Evolutionary conservation across 30 jellyfish, hydroid and myxozoan species (phyloP).

Genomic region (Mastigias papua): DNA sequence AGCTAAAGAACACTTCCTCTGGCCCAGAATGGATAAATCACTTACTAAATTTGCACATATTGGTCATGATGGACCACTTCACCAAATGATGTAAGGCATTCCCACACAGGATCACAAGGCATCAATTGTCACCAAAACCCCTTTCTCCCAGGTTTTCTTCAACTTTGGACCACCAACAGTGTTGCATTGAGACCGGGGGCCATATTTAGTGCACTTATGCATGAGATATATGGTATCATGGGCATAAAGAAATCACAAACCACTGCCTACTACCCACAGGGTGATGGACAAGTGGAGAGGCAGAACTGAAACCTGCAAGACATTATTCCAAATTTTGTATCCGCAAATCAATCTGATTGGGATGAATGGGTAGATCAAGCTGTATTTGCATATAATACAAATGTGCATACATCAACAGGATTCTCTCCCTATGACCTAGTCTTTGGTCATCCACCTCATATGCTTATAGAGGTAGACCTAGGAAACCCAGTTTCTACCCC

Average conservation of each 20-base stretch:
- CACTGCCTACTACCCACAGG: conserved; percentile 33
- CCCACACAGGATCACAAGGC: conserved; percentile 40
- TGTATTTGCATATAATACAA: conserved; percentile 55
- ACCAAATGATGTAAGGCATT: conserved; percentile 12
- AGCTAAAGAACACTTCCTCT: neutral
- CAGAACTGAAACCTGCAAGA: conserved; percentile 33
- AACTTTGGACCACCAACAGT: conserved; percentile 49
- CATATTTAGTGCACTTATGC: conserved; percentile 35
- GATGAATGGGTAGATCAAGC: conserved; percentile 32
- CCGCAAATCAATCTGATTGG: conserved; percentile 16
- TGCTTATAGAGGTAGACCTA: conserved; percentile 13
- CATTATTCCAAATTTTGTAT: conserved; percentile 8
- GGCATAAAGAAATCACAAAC: conserved; percentile 3
- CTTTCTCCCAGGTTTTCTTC: conserved; percentile 17
- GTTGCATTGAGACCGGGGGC: conserved; percentile 61
- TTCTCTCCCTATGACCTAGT: conserved; percentile 40
- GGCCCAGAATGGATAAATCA: neutral
- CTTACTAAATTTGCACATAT: neutral
- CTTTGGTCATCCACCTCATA: conserved; percentile 53
- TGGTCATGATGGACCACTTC: conserved; percentile 8
- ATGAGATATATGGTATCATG: conserved; percentile 8
- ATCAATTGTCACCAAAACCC: conserved; percentile 31
- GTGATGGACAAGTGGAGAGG: conserved; percentile 42
- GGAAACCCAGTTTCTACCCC: conserved; percentile 12
- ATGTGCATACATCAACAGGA: conserved; percentile 37